phyloP scores from a whole-genome alignment of 2,888 invertebrate species.

The Neoaliturus tenellus region DNA sequence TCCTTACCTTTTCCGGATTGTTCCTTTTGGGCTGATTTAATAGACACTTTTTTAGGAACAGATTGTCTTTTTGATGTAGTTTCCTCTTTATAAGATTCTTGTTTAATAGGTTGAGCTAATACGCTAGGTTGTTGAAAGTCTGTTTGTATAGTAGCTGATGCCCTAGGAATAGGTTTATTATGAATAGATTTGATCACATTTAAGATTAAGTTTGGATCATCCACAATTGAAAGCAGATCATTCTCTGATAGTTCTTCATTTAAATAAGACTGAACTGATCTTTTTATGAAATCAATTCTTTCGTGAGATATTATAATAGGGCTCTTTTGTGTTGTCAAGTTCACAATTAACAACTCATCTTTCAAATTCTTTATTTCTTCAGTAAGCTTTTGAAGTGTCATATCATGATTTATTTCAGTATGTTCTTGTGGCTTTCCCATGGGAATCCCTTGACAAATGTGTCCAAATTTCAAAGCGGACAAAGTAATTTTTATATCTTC shows the following conservation, averaged over 20 bases:
- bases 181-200: background rate
- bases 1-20: background rate
- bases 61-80: background rate
- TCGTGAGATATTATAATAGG: slow-evolving; percentile 3
- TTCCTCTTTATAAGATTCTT: background rate
- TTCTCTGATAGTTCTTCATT: background rate
- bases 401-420: slow-evolving; percentile 13
- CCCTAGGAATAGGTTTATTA: background rate
- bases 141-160: background rate
- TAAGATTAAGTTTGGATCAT: slow-evolving; percentile 13
- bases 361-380: background rate
- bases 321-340: background rate
- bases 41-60: background rate
- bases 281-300: slow-evolving; percentile 37
- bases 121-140: background rate
- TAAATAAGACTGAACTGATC: background rate
- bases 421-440: background rate
- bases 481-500: slow-evolving; percentile 30
- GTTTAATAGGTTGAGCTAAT: background rate
- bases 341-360: background rate
- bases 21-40: background rate
- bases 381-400: background rate
- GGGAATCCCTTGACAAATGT: background rate
- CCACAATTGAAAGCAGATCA: slow-evolving; percentile 16
- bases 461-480: slow-evolving; percentile 17